Evolutionary conservation across 1,140 invertebrate genomes (phyloP), one percentile per base, ranked within the genome.

Genomic region (Ceratosolen solmsi): DNA sequence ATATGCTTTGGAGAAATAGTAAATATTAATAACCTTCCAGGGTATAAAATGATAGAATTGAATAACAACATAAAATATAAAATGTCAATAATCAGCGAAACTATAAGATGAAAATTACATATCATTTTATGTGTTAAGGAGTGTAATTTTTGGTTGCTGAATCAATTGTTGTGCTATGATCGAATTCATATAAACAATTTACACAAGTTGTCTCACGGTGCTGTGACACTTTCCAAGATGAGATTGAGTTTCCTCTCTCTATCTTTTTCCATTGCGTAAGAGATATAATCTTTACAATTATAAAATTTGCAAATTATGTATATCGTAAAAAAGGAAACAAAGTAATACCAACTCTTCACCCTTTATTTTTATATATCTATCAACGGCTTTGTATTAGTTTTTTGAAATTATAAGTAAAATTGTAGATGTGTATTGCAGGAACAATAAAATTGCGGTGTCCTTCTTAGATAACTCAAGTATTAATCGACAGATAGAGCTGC

Each of bases 201-300:
- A 74, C 33, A 72, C 46, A 80, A 76, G 60, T 82, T 74, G 80
- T 76, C 72, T 82, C 73, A 76, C 51, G 25, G 60, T 82, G 73
- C 80, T 82, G 80, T 82, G 63, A 82, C 30, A 76, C 60, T 82
- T 71, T 76, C 63, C 33, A 82, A 76, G 73, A 76, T 82, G 73
- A 68, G 80, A 76, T 76, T 33, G 73, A 82, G 36, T 46, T 41
- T 70, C 56, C 63, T 82, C 80, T 82, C 51, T 68, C 51, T 51
- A 58, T 82, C 63, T 82, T 82, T 56, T 63, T 46, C 46, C 36
- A 25, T 36, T 54, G 30, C 36, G 20, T 72, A 80, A 74, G 30
- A 74, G 30, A 15, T 63, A n/a, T 74, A 49, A 30, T 58, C 38
- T 49, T 22, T 25, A n/a, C n/a, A 75, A 54, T 22, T 7, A 30